Evolutionary conservation across 1,140 invertebrate species (phyloP), one percentile per base, ranked within the genome.

Genomic region (Oreohelix idahoensis): DNA sequence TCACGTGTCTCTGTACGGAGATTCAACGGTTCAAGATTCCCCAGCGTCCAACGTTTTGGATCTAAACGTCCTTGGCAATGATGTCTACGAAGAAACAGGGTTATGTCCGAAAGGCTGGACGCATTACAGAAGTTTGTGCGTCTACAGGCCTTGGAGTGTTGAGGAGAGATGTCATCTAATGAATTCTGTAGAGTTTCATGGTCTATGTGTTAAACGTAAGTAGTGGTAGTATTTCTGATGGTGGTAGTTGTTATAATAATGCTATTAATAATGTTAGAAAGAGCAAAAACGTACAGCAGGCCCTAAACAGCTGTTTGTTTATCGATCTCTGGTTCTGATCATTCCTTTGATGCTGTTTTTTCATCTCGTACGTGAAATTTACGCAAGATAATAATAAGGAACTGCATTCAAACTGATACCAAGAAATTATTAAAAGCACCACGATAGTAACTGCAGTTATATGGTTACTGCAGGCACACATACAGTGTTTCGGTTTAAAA

Each of bases 141-240:
- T 80, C 49, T 80, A 80, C 42, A 70, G 51, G n/a, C 79, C 79
- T 23, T 70, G 26, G 38, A 80, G 51, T 20, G 36, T 70, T 2
- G n/a, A 8, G 66, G 79, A 80, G 42, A 42, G 38, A 51, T 80
- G 79, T 29, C 36, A n/a, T 20, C 32, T 17, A 5, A 5, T 80
- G 79, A 36, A 51, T 23, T 36, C 79, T 26, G 42, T 80, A 0
- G 63, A 80, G 79, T 80, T 80, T 51, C 49, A 51, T 36, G 79
- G 79, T 38, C 63, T 80, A 0, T 80, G 79, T 36, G 4, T 80
- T 20, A 80, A 80, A 71, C 79, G 79, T 80, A 32, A 80, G 79
- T 80, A 73, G 20, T 42, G 39, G n/a, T n/a, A 73, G 23, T 15
- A 73, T 71, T 36, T 32, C 15, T 20, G 39, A 29, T 45, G 36